Evolutionary conservation across 2,888 invertebrate species (phyloP).

Genomic region (Gari tellinella): DNA sequence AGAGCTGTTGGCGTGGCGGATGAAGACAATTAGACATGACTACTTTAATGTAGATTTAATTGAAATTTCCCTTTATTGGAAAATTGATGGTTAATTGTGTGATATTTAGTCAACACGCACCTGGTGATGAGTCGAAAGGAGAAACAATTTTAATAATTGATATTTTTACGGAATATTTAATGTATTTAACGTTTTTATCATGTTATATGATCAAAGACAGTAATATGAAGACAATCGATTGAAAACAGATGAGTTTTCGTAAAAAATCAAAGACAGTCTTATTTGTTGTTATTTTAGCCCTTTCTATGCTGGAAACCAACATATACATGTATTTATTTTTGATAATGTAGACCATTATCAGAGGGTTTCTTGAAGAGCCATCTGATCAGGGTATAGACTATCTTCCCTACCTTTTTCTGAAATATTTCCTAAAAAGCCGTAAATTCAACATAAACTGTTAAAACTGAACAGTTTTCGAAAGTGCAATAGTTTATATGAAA

Average conservation of each 20-base stretch:
- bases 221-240: conserved; percentile 30
- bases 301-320: too few species aligned
- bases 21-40: conserved; percentile 49
- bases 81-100: conserved; percentile 56
- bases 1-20: conserved; percentile 34
- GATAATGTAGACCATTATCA: too few species aligned
- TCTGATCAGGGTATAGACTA: too few species aligned
- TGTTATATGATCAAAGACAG: conserved; percentile 17
- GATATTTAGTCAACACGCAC: conserved; percentile 48
- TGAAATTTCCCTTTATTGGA: conserved; percentile 55
- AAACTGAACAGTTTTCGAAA: too few species aligned
- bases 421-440: too few species aligned
- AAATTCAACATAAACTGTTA: too few species aligned
- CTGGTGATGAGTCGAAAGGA: conserved; percentile 28
- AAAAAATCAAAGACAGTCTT: conserved; percentile 3
- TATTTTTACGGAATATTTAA: conserved; percentile 23
- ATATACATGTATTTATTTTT: too few species aligned
- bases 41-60: conserved; percentile 54
- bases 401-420: too few species aligned
- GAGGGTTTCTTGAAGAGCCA: too few species aligned
- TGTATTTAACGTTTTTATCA: conserved; percentile 19
- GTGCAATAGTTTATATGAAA: not conserved
- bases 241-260: not conserved
- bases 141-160: conserved; percentile 49
- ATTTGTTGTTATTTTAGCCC: conserved; percentile 4